Percentiles rank a stretch among this genome's conserved stretches.
Conservation (phyloP, 1,140 invertebrate genomes). For the Zaprionus davidi region DNA sequence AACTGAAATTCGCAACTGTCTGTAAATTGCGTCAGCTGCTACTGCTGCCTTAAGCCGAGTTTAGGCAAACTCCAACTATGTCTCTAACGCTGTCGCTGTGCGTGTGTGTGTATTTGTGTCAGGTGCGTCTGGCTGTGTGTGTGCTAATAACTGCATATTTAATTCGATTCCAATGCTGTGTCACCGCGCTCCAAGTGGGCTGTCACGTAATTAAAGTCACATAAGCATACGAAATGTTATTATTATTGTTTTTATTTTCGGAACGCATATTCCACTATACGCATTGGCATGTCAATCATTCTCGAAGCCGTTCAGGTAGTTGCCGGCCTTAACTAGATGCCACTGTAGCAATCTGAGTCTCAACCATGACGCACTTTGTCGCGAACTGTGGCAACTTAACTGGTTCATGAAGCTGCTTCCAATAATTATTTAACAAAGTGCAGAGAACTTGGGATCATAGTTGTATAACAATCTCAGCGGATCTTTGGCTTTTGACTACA, state of each 20-base stretch:
- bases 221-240: constrained; percentile 60
- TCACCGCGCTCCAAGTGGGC: constrained; percentile 44
- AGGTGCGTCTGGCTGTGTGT: constrained; percentile 38
- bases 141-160: constrained; percentile 70
- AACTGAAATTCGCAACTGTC: constrained; percentile 58
- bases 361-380: constrained; percentile 29
- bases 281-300: constrained; percentile 60
- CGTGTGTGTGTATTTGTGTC: constrained; percentile 59
- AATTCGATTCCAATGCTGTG: constrained; percentile 72
- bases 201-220: constrained; percentile 78
- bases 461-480: background rate
- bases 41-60: constrained; percentile 42
- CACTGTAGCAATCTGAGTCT: background rate
- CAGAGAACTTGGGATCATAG: constrained; percentile 4
- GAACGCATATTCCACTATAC: constrained; percentile 46
- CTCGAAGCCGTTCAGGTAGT: constrained; percentile 17
- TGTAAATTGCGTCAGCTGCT: constrained; percentile 72
- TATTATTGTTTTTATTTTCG: constrained; percentile 44
- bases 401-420: constrained; percentile 9
- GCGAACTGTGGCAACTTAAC: constrained; percentile 1
- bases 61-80: constrained; percentile 32
- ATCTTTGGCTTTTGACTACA: constrained; percentile 3
- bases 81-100: constrained; percentile 17
- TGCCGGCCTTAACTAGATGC: background rate
- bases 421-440: constrained; percentile 8